phyloP scores from a whole-genome alignment of 2,797 vertebrate genomes.

The Gymnoscopelus microlampas region DNA sequence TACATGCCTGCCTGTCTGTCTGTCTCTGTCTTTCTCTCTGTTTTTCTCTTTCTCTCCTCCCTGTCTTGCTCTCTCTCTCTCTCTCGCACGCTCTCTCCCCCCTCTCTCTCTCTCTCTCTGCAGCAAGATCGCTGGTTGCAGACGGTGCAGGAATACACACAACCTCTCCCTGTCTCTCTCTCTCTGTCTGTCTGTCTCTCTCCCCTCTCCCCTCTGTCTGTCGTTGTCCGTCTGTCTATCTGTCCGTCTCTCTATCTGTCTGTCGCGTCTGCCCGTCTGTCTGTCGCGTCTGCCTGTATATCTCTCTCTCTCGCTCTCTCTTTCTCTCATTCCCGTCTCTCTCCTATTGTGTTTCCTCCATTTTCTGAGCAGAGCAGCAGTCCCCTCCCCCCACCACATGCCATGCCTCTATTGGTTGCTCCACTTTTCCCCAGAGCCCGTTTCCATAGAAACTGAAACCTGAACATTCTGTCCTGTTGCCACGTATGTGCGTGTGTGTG shows the following conservation, averaged over 20 bases:
- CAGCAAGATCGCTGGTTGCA: too few species aligned
- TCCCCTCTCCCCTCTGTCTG: neutral
- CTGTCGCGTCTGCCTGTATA: neutral
- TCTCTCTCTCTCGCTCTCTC: conserved; percentile 10
- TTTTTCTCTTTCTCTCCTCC: too few species aligned
- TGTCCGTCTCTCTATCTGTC: neutral
- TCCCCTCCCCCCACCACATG: conserved; percentile 67
- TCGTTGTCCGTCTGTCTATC: too few species aligned
- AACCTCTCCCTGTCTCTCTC: too few species aligned
- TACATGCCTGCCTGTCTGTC: too few species aligned
- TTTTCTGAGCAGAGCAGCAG: conserved; percentile 54
- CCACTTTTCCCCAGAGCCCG: conserved; percentile 71
- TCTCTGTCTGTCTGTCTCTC: too few species aligned
- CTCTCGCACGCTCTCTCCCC: too few species aligned
- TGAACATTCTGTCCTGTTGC: neutral
- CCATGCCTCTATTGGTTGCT: conserved; percentile 72
- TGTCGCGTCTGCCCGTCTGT: neutral
- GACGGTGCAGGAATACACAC: too few species aligned
- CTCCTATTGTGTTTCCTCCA: conserved; percentile 76
- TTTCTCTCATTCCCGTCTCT: conserved; percentile 57
- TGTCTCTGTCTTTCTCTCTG: too few species aligned
- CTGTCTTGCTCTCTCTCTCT: too few species aligned
- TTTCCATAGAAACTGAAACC: conserved; percentile 80
- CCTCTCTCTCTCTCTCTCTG: too few species aligned
- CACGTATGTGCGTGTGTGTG: too few species aligned